These are phyloP conservation scores for Micrastur ruficollis DNA, from an alignment of 2,797 vertebrate species.

Conservation along the genomic window DNA sequence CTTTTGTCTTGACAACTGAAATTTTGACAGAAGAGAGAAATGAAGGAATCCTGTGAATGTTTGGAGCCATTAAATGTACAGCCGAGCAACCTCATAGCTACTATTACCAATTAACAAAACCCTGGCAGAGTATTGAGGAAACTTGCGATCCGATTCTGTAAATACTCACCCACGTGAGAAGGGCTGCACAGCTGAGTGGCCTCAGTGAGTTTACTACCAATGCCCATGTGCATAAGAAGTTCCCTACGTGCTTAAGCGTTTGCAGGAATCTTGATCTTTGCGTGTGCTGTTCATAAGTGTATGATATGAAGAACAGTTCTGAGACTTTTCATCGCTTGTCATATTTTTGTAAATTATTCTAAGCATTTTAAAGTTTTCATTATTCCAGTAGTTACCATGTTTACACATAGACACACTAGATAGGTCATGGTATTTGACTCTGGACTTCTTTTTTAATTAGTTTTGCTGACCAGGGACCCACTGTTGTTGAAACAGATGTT, in stretches of 20 bases:
- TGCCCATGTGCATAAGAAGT: not conserved
- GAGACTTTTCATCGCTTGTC: constrained; percentile 68
- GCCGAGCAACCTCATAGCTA: not conserved
- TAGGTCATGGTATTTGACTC: constrained; percentile 69
- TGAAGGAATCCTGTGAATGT: not conserved
- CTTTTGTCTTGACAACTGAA: constrained; percentile 48
- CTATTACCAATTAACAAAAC: constrained; percentile 48
- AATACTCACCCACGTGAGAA: not conserved
- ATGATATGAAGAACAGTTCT: constrained; percentile 45
- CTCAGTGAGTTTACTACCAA: not conserved
- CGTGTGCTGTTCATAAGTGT: not conserved
- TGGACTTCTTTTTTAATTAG: constrained; percentile 72
- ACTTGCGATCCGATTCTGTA: not conserved
- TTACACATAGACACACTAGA: constrained; percentile 49
- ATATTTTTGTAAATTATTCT: constrained; percentile 64
- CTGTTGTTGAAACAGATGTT: constrained; percentile 78
- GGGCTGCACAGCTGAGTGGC: not conserved
- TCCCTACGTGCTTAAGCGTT: not conserved
- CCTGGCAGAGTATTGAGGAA: not conserved
- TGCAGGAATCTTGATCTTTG: constrained; percentile 7
- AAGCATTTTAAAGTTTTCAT: constrained; percentile 59
- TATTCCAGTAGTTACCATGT: constrained; percentile 61
- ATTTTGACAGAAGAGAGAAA: constrained; percentile 47
- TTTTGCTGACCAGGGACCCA: constrained; percentile 70
- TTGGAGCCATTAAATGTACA: constrained; percentile 3